Evolutionary conservation across 2,113 vertebrate species (phyloP).

Genomic region (Macquaria ambigua): DNA sequence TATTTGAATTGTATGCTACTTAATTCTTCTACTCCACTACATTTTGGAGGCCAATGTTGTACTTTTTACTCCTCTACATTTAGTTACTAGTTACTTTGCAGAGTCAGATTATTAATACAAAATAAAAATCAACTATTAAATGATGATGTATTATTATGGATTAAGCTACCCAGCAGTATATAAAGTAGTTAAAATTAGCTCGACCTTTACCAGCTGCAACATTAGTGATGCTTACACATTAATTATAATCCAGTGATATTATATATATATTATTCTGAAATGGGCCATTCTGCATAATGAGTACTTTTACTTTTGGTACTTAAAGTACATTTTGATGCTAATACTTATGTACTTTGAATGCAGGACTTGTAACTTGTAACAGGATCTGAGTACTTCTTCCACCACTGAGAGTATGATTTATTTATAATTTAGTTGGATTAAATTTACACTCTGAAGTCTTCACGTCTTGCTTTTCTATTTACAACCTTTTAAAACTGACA

Average conservation of each 20-base stretch:
- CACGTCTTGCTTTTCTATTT: not conserved
- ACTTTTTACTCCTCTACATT: too few relatives aligned
- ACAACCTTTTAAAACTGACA: not conserved
- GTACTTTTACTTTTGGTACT: not conserved
- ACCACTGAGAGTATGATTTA: not conserved
- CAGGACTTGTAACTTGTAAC: too few relatives aligned
- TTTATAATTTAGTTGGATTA: not conserved
- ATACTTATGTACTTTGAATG: not conserved
- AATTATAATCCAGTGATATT: not conserved
- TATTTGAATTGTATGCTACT: not conserved
- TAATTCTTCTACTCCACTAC: too few relatives aligned
- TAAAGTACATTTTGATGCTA: not conserved
- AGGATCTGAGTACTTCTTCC: too few relatives aligned
- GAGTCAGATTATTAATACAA: not conserved
- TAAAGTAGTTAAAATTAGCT: not conserved
- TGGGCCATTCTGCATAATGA: not conserved
- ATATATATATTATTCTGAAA: not conserved
- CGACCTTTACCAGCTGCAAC: not conserved
- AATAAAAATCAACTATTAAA: not conserved
- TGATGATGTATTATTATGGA: not conserved
- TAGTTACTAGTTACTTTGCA: not conserved
- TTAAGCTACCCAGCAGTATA: not conserved
- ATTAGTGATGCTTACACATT: not conserved
- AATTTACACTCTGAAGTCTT: not conserved
- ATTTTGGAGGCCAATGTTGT: too few relatives aligned